Evolutionary conservation across 2,113 vertebrate species (phyloP).

Genomic region (Alligator sinensis): DNA sequence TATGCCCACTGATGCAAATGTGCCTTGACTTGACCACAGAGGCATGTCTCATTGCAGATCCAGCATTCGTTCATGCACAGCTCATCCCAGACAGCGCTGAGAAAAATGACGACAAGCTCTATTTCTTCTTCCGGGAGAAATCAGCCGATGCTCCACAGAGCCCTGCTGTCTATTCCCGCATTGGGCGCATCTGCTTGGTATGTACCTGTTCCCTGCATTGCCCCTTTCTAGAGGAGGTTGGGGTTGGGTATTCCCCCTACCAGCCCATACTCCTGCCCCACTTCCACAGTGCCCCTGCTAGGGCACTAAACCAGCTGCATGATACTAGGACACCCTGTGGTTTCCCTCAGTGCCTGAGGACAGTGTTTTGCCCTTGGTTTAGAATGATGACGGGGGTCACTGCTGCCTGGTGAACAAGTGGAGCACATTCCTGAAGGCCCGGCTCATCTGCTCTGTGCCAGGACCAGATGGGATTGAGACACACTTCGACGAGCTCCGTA

Average conservation of each 20-base stretch:
- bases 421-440: constrained; percentile 98
- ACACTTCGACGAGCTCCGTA: constrained; percentile 97
- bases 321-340: not conserved
- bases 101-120: constrained; percentile 98
- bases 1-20: too few species aligned
- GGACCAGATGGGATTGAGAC: constrained; percentile 94
- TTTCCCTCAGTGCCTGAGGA: not conserved
- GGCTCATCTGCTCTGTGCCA: constrained; percentile 95
- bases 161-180: constrained; percentile 93
- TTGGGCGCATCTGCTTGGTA: constrained; percentile 97
- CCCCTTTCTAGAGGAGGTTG: not conserved
- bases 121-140: constrained; percentile 99
- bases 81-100: constrained; percentile 97
- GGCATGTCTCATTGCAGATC: constrained; percentile 80
- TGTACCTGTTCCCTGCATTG: constrained; percentile 18
- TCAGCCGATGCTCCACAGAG: constrained; percentile 91
- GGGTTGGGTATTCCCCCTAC: not conserved
- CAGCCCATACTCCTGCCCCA: not conserved
- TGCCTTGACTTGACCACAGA: not conserved
- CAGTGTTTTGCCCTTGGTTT: not conserved
- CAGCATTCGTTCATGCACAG: constrained; percentile 93
- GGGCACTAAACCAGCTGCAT: not conserved
- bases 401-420: constrained; percentile 99
- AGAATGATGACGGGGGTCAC: constrained; percentile 97
- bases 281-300: too few species aligned